phyloP scores from a whole-genome alignment of 2,888 invertebrate genomes.

The Antheraea assamensis region DNA sequence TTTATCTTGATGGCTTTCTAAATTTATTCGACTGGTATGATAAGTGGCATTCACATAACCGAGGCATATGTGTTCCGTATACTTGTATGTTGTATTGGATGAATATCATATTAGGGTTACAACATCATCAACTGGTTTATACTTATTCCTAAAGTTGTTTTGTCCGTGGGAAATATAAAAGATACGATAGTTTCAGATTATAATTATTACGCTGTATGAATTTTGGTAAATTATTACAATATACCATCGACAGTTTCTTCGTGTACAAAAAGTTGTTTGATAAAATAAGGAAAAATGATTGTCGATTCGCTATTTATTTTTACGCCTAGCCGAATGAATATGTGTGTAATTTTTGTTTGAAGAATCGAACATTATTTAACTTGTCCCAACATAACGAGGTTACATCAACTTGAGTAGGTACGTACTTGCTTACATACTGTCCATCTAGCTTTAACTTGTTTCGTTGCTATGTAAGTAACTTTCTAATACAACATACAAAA shows the following conservation, averaged over 20 bases:
- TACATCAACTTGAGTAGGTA: constrained; percentile 72
- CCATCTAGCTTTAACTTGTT: constrained; percentile 71
- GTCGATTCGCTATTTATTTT: constrained; percentile 33
- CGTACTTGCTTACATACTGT: constrained; percentile 62
- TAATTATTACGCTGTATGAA: not conserved
- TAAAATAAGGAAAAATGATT: constrained; percentile 33
- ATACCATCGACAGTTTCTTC: constrained; percentile 14
- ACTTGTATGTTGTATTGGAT: constrained; percentile 39
- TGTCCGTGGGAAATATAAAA: constrained; percentile 9
- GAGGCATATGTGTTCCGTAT: constrained; percentile 47
- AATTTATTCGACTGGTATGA: constrained; percentile 56
- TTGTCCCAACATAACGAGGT: constrained; percentile 66
- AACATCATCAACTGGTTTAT: constrained; percentile 65
- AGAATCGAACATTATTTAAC: constrained; percentile 61
- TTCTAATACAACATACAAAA: constrained; percentile 72
- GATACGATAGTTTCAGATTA: not conserved
- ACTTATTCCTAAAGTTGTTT: constrained; percentile 24
- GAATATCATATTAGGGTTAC: constrained; percentile 59
- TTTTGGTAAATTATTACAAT: constrained; percentile 19
- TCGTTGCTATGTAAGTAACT: constrained; percentile 73
- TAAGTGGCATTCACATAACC: constrained; percentile 51
- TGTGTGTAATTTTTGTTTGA: constrained; percentile 47
- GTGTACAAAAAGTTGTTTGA: constrained; percentile 20
- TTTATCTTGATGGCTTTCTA: constrained; percentile 59
- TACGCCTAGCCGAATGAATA: constrained; percentile 39